Percentiles rank a stretch among this genome's conserved stretches.
Evolutionary conservation across 2,797 vertebrate genomes (phyloP).

Genomic region (Tokudaia muenninki): DNA sequence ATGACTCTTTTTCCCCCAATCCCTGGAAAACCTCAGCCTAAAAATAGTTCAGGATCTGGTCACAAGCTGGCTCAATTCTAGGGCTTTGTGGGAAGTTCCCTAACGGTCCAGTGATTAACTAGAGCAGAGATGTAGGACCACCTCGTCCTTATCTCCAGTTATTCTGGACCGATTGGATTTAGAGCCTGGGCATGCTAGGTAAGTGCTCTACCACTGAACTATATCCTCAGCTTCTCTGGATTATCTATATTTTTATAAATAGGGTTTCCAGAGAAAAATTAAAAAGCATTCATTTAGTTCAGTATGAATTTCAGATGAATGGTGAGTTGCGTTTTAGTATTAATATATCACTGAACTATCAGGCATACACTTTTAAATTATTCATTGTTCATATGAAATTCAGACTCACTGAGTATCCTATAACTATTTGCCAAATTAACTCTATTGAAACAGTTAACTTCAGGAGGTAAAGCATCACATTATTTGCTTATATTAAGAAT

Average conservation of each 20-base stretch:
- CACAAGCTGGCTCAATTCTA: slow-evolving; percentile 63
- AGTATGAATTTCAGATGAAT: slow-evolving; percentile 44
- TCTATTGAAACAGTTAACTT: neutral
- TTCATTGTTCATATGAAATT: slow-evolving; percentile 56
- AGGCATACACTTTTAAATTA: neutral
- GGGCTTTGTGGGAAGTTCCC: slow-evolving; percentile 72
- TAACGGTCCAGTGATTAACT: slow-evolving; percentile 61
- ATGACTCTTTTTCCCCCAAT: slow-evolving; percentile 28
- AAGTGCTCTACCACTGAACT: neutral
- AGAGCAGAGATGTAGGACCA: slow-evolving; percentile 13
- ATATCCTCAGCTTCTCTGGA: neutral
- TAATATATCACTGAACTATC: slow-evolving; percentile 10
- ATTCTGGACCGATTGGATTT: neutral
- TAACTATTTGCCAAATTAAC: neutral
- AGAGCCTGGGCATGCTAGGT: neutral
- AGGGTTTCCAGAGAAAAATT: slow-evolving; percentile 50
- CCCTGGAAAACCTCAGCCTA: slow-evolving; percentile 65
- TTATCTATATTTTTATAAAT: neutral
- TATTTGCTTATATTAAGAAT: neutral
- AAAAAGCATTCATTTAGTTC: neutral
- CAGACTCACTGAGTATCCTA: neutral
- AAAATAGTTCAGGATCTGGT: slow-evolving; percentile 69
- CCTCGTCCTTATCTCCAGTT: neutral
- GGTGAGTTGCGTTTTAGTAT: slow-evolving; percentile 32
- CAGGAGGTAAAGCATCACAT: neutral